Evolutionary conservation across 2,797 vertebrate species (phyloP), one percentile per base, ranked within the genome.

Genomic region (Melanogrammus aeglefinus): DNA sequence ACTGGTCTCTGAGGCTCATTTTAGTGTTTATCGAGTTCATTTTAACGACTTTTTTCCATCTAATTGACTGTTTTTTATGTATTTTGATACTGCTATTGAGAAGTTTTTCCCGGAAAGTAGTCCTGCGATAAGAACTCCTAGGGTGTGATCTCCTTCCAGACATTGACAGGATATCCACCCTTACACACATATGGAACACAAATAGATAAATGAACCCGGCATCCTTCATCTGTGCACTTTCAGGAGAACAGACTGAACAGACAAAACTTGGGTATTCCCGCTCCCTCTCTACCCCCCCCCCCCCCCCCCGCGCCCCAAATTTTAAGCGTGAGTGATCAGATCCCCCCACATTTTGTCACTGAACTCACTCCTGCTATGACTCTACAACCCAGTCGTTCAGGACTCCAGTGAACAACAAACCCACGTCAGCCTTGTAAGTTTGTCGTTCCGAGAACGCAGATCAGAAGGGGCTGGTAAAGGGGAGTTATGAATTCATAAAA

Each of bases 401-500:
- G 75, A 80, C 78, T 85, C 51, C 57, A 27, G 57, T 27, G 57
- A 66, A 66, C 51, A 27, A 63, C 57, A 66, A 9, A 27, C 57
- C n/a, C 57, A 12, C 57, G n/a, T 10, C 86, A 85, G 86, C 78
- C 80, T 83, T 79, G 86, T 81, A 80, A 78, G 63, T 81, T 87
- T 47, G n/a, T 76, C 79, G 81, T 81, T 89, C 82, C 74, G 75
- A 83, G 80, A 74, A 80, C 81, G 84, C 76, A 39, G 72, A 88
- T 88, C 80, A 87, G 79, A 84, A 73, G 2, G 24, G 73, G 66
- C 63, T 73, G 77, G 12, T 78, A 79, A 82, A 85, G 78, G 72
- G 78, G 36, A 83, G 82, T 82, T 81, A 86, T 82, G 79, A 82
- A 85, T 86, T 85, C 82, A 86, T 84, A 72, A 88, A 86, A 82